These are phyloP conservation scores for Drosophila varians DNA, from an alignment of 1,140 invertebrate species.

Conservation along the genomic window DNA sequence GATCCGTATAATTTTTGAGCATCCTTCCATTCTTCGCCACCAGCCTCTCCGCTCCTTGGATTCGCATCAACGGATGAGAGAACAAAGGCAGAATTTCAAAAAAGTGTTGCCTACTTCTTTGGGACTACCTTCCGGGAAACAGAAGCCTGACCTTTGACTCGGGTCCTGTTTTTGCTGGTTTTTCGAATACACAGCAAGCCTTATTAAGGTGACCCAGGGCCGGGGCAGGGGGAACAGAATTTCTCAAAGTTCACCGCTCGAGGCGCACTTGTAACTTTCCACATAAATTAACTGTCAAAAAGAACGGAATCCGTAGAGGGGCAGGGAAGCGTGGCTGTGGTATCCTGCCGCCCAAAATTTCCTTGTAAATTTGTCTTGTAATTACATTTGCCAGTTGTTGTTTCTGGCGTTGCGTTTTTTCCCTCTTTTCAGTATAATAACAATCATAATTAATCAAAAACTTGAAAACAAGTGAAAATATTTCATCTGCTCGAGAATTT, in stretches of 20 bases:
- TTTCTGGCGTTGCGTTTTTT: conserved; percentile 20
- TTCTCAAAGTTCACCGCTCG: conserved; percentile 59
- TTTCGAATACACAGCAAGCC: background rate
- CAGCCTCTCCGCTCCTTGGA: conserved; percentile 2
- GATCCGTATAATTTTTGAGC: conserved; percentile 53
- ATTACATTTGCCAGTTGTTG: conserved; percentile 57
- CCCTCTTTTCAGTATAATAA: conserved; percentile 44
- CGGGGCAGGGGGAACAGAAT: background rate
- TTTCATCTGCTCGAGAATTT: conserved; percentile 1
- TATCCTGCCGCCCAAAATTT: conserved; percentile 53
- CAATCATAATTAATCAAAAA: conserved; percentile 67
- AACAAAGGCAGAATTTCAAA: conserved; percentile 2
- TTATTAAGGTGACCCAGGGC: conserved; percentile 43
- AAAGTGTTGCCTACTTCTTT: conserved; percentile 55
- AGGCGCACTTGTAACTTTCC: conserved; percentile 76
- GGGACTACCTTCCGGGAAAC: conserved; percentile 49
- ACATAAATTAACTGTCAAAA: conserved; percentile 80
- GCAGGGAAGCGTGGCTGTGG: background rate
- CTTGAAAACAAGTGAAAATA: conserved; percentile 16
- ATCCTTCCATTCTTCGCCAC: conserved; percentile 1
- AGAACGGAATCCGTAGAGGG: conserved; percentile 42
- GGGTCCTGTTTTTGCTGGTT: conserved; percentile 18
- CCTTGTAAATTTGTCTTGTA: conserved; percentile 75
- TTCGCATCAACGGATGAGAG: conserved; percentile 20
- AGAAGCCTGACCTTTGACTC: conserved; percentile 72